A percentile compares a stretch with the other conserved stretches of the same genome.
These are phyloP conservation scores for Orestias chungarensis DNA, from an alignment of 2,797 vertebrate species.

Conservation along the genomic window DNA sequence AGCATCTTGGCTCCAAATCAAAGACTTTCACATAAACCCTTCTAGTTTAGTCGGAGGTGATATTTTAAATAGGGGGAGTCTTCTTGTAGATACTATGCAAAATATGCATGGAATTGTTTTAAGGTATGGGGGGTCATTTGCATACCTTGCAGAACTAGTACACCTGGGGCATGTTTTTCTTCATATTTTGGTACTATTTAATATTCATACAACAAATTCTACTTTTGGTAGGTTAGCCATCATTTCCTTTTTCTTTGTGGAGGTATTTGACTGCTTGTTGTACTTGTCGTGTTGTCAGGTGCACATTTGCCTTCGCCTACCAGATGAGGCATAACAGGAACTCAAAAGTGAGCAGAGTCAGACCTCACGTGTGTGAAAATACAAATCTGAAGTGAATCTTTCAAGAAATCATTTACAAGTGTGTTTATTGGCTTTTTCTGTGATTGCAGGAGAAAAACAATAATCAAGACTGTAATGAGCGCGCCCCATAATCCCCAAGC, in stretches of 20 bases:
- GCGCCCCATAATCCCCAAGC: conserved; percentile 64
- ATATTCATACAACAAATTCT: conserved; percentile 14
- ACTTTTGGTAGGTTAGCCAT: conserved; percentile 11
- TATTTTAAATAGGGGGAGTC: not conserved
- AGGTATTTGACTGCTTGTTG: conserved; percentile 12
- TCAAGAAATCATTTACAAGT: conserved; percentile 66
- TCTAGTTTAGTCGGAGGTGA: not conserved
- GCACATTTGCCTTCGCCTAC: conserved; percentile 1
- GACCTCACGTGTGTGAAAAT: conserved; percentile 29
- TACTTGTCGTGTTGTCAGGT: not conserved
- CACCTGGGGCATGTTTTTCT: conserved; percentile 33
- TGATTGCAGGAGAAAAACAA: conserved; percentile 72
- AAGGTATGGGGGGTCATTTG: too few species aligned
- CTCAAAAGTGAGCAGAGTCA: not conserved
- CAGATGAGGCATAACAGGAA: not conserved
- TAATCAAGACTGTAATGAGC: conserved; percentile 76
- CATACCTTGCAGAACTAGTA: conserved; percentile 14
- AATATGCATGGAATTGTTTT: conserved; percentile 23
- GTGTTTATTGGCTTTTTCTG: conserved; percentile 65
- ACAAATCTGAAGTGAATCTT: conserved; percentile 53
- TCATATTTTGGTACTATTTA: conserved; percentile 18
- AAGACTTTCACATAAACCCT: not conserved
- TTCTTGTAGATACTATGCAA: not conserved
- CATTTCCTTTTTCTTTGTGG: conserved; percentile 23
- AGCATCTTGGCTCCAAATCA: not conserved